Base-by-base conservation (phyloP, 2,797 vertebrate species). In the Anabacerthia variegaticeps region DNA sequence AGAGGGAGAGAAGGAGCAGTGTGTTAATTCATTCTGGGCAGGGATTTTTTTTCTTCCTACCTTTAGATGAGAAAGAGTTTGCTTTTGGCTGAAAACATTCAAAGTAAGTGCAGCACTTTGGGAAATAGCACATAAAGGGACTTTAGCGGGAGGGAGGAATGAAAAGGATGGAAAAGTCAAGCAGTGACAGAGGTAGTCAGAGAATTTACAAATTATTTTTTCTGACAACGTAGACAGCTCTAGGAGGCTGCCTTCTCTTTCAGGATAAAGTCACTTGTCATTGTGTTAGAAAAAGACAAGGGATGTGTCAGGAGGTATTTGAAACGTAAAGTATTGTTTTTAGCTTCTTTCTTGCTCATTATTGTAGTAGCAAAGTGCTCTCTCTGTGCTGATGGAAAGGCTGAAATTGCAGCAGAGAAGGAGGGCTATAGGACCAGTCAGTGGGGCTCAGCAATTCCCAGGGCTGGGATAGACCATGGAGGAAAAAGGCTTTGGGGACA, bases 301-400 rank as follows among this genome's bases (percentile, higher is more conserved):
- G 78, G 81, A 97, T 75, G 89, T 95, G 95, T 95, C 97, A 96
- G 91, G 88, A 97, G 72, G 93, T 96, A 94, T 96, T 97, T 97
- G 97, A 97, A 97, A 97, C 96, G 89, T 93, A 97, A 97, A 96
- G 80, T 95, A 97, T 94, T 93, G 95, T 85, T 96, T 96, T 94
- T 86, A 95, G 77, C 78, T 95, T 79, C 92, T 88, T 82, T 61
- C 93, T 74, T 72, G 61, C 91, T 92, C 93, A 82, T 94, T 95
- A 93, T 95, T 88, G 83, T 92, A 78, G 92, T 51, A 96, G 85
- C 78, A 96, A 93, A 88, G 58, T 85, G 55, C 46, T 89, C 46
- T 30, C 54, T n/a, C 27, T 66, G 78, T 46, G 71, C 51, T 78
- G 51, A 73, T 54, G 72, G 81, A 62, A 30, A 65, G 72, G 77